phyloP scores from a whole-genome alignment of 1,140 invertebrate species.

The Samia ricini region DNA sequence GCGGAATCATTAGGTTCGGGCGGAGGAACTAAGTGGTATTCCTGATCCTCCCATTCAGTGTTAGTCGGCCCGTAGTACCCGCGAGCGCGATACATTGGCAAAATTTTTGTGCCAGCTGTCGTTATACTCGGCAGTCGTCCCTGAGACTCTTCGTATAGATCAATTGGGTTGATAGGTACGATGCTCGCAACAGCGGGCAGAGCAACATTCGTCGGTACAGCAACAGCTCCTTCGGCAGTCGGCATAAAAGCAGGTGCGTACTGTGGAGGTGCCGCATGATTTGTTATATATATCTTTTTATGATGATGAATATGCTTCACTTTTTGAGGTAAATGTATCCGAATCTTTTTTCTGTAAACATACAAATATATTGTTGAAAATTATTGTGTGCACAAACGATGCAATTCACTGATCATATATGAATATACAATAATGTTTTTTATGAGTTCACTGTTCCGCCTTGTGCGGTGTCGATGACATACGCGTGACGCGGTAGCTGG shows the following conservation, averaged over 20 bases:
- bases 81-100: slow-evolving; percentile 66
- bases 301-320: slow-evolving; percentile 77
- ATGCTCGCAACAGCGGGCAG: slow-evolving; percentile 52
- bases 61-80: slow-evolving; percentile 72
- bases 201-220: slow-evolving; percentile 52
- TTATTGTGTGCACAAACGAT: slow-evolving; percentile 16
- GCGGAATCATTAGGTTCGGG: slow-evolving; percentile 35
- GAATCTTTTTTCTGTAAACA: slow-evolving; percentile 77
- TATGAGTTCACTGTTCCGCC: slow-evolving; percentile 43
- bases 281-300: slow-evolving; percentile 76
- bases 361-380: slow-evolving; percentile 41
- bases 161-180: slow-evolving; percentile 52
- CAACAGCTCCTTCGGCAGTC: slow-evolving; percentile 55
- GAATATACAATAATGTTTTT: slow-evolving; percentile 32
- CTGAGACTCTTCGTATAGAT: slow-evolving; percentile 53
- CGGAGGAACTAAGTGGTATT: slow-evolving; percentile 48
- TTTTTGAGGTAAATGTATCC: slow-evolving; percentile 77
- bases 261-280: slow-evolving; percentile 64
- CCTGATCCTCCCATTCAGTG: slow-evolving; percentile 53
- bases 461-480: slow-evolving; percentile 50
- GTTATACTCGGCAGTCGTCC: slow-evolving; percentile 30
- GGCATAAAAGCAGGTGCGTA: slow-evolving; percentile 68
- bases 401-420: slow-evolving; percentile 33
- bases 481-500: slow-evolving; percentile 50
- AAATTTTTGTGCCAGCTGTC: slow-evolving; percentile 54